Evolutionary conservation across 2,797 vertebrate genomes (phyloP).

Genomic region (Thalassophryne amazonica): DNA sequence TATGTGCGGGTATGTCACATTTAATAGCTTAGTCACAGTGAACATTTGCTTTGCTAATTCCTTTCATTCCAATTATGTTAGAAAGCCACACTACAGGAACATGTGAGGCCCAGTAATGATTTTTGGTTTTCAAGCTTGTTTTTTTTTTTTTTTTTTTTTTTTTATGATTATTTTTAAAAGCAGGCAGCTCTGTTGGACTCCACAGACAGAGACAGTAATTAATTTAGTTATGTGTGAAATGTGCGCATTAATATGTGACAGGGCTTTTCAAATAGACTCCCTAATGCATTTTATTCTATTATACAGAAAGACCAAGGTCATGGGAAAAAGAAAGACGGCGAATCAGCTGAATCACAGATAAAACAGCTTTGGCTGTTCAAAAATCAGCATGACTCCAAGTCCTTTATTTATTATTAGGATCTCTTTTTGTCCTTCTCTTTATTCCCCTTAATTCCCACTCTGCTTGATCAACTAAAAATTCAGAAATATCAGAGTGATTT

Average conservation of each 20-base stretch:
- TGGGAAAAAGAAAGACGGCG: no score
- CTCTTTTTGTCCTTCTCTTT: no score
- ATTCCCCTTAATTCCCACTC: no score
- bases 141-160: slow-evolving; percentile 5
- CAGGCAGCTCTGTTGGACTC: neutral
- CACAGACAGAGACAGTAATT: slow-evolving; percentile 32
- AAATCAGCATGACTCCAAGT: no score
- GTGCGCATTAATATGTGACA: slow-evolving; percentile 31
- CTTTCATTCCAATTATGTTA: slow-evolving; percentile 23
- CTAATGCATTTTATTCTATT: no score
- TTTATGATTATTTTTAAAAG: neutral
- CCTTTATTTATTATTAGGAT: no score
- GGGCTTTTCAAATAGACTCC: slow-evolving; percentile 17
- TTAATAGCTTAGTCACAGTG: slow-evolving; percentile 35
- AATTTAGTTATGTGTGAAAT: slow-evolving; percentile 13
- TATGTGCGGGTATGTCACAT: slow-evolving; percentile 31
- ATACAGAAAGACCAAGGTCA: no score
- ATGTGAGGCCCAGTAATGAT: neutral
- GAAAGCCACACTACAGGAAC: slow-evolving; percentile 19
- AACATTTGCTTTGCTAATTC: slow-evolving; percentile 44
- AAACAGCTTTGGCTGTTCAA: no score
- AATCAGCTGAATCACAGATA: no score
- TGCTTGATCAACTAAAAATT: no score
- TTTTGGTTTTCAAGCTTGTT: neutral
- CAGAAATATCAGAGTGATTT: no score